Percentiles rank a stretch among this genome's conserved stretches.
phyloP scores from a whole-genome alignment of 2,113 vertebrate species.

The Semicossyphus pulcher region DNA sequence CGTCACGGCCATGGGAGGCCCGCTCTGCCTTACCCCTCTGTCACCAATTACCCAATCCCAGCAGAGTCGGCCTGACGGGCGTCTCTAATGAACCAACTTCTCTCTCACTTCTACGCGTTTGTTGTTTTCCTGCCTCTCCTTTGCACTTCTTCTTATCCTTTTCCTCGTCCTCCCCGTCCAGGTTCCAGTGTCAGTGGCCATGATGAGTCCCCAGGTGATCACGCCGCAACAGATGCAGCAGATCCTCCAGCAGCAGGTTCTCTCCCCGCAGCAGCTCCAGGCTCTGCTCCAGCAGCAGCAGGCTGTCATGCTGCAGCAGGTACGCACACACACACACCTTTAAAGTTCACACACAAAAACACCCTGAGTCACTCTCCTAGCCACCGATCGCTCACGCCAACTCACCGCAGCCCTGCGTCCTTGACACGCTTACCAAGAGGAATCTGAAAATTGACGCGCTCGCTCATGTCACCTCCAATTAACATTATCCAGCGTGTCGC shows the following conservation, averaged over 20 bases:
- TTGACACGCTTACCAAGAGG: conserved; percentile 81
- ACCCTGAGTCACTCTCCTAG: conserved; percentile 35
- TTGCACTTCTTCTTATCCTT: too few species aligned
- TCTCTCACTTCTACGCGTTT: not conserved
- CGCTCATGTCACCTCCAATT: conserved; percentile 78
- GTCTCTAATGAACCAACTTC: conserved; percentile 33
- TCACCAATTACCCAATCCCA: conserved; percentile 70
- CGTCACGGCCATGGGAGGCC: conserved; percentile 59
- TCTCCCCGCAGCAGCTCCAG: conserved; percentile 98
- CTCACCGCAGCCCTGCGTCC: conserved; percentile 76
- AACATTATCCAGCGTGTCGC: conserved; percentile 71
- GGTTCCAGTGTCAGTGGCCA: conserved; percentile 99
- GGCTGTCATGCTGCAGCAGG: conserved; percentile 99
- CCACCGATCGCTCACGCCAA: conserved; percentile 42
- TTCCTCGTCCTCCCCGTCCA: conserved; percentile 59
- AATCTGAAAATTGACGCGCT: conserved; percentile 75
- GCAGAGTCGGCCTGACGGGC: conserved; percentile 39
- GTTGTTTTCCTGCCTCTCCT: conserved; percentile 10
- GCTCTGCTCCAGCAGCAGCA: conserved; percentile 98
- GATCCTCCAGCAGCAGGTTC: conserved; percentile 98
- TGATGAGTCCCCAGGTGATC: conserved; percentile 99
- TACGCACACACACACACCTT: conserved; percentile 66
- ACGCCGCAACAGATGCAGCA: conserved; percentile 99
- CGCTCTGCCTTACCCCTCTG: conserved; percentile 54
- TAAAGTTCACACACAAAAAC: not conserved